Evolutionary conservation across 2,113 vertebrate species (phyloP).

Genomic region (Cyanoliseus patagonus): DNA sequence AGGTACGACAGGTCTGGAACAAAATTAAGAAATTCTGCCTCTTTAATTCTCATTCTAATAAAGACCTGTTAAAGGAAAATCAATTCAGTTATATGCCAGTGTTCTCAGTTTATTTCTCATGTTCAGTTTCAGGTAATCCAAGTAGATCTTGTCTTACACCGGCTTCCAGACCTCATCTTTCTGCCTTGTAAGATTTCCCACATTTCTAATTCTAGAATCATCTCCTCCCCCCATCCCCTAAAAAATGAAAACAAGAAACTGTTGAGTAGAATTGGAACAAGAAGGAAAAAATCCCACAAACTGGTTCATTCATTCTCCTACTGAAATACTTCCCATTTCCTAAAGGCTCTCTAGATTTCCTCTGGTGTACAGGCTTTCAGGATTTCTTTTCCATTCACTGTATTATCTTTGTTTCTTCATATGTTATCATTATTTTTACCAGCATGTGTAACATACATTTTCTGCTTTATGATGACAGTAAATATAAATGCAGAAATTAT

Average conservation of each 20-base stretch:
- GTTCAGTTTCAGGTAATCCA: slow-evolving; percentile 41
- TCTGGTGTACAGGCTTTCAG: background rate
- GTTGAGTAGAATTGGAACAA: background rate
- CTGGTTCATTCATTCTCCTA: background rate
- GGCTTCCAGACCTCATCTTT: slow-evolving; percentile 21
- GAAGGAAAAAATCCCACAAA: background rate
- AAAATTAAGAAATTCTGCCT: slow-evolving; percentile 19
- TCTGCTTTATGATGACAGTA: slow-evolving; percentile 32
- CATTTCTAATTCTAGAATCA: slow-evolving; percentile 11
- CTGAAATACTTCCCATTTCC: background rate
- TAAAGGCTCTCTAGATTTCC: background rate
- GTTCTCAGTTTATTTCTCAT: slow-evolving; percentile 13
- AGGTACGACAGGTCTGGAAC: slow-evolving; percentile 12
- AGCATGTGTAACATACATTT: slow-evolving; percentile 9
- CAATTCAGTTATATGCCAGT: background rate
- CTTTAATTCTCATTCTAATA: background rate
- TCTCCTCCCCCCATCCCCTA: background rate
- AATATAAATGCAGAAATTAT: slow-evolving; percentile 59
- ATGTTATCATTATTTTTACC: slow-evolving; percentile 53
- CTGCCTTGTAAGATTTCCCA: slow-evolving; percentile 1
- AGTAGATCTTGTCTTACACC: slow-evolving; percentile 25
- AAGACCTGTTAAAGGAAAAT: slow-evolving; percentile 51
- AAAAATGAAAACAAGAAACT: background rate
- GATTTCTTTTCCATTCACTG: background rate
- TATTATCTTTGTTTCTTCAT: background rate